phyloP scores from a whole-genome alignment of 2,797 vertebrate genomes.

The Schizopygopsis malacanthus region DNA sequence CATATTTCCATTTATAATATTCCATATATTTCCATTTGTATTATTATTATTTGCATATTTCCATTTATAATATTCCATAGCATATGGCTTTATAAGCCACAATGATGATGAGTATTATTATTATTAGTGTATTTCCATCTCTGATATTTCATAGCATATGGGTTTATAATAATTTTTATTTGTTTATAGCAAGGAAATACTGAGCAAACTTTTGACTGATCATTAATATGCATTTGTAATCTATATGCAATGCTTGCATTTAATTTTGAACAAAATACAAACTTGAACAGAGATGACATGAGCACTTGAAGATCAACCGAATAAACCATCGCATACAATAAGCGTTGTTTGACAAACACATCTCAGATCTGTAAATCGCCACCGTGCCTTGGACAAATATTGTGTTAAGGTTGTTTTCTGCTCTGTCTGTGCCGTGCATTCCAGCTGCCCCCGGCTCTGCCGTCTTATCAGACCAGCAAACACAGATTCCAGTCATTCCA shows the following conservation, averaged over 20 bases:
- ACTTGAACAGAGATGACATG: neutral
- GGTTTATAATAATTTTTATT: neutral
- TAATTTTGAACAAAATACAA: neutral
- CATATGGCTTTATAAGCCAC: too few relatives aligned
- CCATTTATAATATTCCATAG: too few relatives aligned
- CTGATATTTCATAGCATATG: neutral
- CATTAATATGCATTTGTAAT: neutral
- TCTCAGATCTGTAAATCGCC: neutral
- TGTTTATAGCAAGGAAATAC: too few relatives aligned
- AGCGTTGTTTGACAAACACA: neutral
- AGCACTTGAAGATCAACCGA: neutral
- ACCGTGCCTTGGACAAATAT: constrained; percentile 26
- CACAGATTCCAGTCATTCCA: constrained; percentile 58
- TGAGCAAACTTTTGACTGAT: neutral
- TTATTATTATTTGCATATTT: too few relatives aligned
- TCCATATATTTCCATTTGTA: too few relatives aligned
- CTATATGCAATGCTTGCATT: neutral
- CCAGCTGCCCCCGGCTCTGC: constrained; percentile 42
- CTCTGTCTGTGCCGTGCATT: constrained; percentile 40
- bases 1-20: too few relatives aligned
- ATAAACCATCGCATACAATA: neutral
- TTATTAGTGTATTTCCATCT: neutral
- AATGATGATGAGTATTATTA: too few relatives aligned
- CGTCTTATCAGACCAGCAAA: constrained; percentile 61
- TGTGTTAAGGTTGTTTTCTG: constrained; percentile 16